Base-by-base conservation (phyloP, 2,888 invertebrate genomes). In the Andrena flavipes region DNA sequence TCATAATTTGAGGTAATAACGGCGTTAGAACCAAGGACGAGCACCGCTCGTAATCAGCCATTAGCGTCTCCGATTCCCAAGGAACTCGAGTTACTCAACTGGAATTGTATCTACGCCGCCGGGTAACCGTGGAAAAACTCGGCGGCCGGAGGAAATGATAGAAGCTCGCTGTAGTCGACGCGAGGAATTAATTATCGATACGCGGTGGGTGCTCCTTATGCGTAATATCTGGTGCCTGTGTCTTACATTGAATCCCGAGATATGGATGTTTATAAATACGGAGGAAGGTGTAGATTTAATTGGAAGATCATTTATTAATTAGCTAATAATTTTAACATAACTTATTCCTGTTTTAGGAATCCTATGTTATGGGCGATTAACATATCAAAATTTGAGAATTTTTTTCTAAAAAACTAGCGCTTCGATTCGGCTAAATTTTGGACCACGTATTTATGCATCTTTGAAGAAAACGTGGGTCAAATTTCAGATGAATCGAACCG, bases 1-100 rank as follows among this genome's bases (percentile, higher is more conserved):
- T 80, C 68, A 64, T 56, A 63, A 80, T 72, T 80, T 49, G 23
- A 63, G 26, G 56, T 77, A 78, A 77, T 72, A 59, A 73, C 54
- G 42, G 64, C 30, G n/a, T 20, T 63, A 64, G 56, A 73, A 64
- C 48, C 64, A 81, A 81, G 80, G 72, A 73, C 78, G 33, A 59
- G 69, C 30, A 8, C 64, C 69, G 71, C 20, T 16, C 29, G 64
- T 67, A 76, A 81, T 77, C 73, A 64, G 42, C 26, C 68, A 78
- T 72, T 73, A 73, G 26, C 56, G 49, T 80, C 77, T 69, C 56
- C 77, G 72, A 62, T 76, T 62, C 62, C 30, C 71, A 67, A 68
- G 60, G 51, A 69, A 73, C 59, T 62, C 59, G 2, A 68, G 64
- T 77, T 73, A 77, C 64, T 73, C 78, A 59, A 73, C 26, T 59